phyloP scores from a whole-genome alignment of 2,113 vertebrate species.

The Lepus europaeus region DNA sequence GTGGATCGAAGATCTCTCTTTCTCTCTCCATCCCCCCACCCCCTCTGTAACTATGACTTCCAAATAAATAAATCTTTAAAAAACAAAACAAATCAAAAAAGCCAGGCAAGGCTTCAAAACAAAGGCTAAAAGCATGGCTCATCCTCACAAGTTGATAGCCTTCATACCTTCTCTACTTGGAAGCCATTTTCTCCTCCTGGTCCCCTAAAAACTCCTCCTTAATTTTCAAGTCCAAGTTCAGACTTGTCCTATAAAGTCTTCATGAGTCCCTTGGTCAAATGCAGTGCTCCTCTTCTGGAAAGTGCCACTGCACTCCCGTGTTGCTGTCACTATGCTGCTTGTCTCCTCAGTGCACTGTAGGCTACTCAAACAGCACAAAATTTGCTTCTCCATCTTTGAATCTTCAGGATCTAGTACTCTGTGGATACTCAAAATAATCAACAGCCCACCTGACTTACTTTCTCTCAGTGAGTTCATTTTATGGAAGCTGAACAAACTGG shows the following conservation, averaged over 20 bases:
- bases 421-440: neutral
- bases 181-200: neutral
- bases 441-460: too few species aligned
- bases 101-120: neutral
- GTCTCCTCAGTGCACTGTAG: neutral
- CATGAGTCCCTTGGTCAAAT: neutral
- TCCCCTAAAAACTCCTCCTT: neutral
- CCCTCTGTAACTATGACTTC: too few species aligned
- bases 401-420: neutral
- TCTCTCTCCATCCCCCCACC: too few species aligned
- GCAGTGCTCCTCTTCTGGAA: rapidly evolving
- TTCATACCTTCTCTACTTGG: too few species aligned
- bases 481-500: neutral
- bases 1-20: too few species aligned
- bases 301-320: rapidly evolving
- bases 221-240: neutral
- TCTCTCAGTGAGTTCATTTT: neutral
- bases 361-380: neutral
- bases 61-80: too few species aligned
- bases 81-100: neutral
- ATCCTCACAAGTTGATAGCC: neutral
- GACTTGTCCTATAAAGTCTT: too few species aligned
- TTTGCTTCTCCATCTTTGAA: neutral
- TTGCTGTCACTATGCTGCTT: rapidly evolving
- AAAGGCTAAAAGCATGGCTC: neutral